Conservation (phyloP, 2,113 vertebrate species). For the Ciconia maguari region DNA sequence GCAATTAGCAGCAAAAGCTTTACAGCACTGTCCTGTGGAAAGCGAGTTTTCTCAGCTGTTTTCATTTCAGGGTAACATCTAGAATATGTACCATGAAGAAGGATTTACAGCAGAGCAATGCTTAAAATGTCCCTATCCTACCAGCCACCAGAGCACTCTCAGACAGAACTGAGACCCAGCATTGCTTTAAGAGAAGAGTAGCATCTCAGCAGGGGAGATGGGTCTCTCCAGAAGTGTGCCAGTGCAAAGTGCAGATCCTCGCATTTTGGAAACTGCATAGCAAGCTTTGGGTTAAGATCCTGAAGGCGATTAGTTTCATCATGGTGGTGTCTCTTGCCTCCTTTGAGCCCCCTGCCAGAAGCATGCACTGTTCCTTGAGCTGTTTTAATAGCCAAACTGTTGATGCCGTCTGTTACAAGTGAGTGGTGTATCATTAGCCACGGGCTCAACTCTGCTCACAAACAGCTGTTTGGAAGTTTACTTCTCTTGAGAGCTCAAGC, state of each 20-base stretch:
- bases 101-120: accelerated
- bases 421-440: not conserved
- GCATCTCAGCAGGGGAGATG: accelerated
- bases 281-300: not conserved
- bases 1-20: not conserved
- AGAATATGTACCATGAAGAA: not conserved
- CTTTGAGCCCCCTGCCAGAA: not conserved
- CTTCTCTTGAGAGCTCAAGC: not conserved
- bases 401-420: not conserved
- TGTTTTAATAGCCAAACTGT: not conserved
- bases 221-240: not conserved
- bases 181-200: not conserved
- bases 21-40: not conserved
- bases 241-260: too few species aligned
- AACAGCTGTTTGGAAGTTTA: not conserved
- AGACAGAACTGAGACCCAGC: not conserved
- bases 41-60: not conserved
- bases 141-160: accelerated
- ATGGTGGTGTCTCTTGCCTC: not conserved
- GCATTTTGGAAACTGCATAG: not conserved
- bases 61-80: not conserved
- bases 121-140: not conserved
- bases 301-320: not conserved
- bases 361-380: not conserved
- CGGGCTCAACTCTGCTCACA: not conserved